Evolutionary conservation across 2,113 vertebrate species (phyloP).

Genomic region (Amphilophus citrinellus): DNA sequence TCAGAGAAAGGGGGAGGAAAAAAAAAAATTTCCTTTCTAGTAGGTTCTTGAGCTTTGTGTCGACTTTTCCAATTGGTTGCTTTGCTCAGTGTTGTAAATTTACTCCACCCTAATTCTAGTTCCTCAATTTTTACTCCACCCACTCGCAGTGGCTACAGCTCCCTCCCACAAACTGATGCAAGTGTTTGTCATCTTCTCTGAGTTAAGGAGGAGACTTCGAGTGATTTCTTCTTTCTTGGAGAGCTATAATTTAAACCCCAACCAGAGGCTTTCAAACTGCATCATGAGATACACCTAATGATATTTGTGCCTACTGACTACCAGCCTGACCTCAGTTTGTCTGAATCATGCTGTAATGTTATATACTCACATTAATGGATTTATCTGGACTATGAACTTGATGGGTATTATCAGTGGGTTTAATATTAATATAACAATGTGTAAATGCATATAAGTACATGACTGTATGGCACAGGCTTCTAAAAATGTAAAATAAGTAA

Average conservation of each 20-base stretch:
- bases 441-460: neutral
- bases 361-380: neutral
- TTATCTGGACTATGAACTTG: neutral
- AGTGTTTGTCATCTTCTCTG: constrained; percentile 29
- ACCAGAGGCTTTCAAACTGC: neutral
- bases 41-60: constrained; percentile 44
- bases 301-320: neutral
- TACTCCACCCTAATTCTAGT: constrained; percentile 55
- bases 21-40: constrained; percentile 14
- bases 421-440: neutral
- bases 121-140: constrained; percentile 49
- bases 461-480: neutral
- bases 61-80: constrained; percentile 43
- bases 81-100: neutral
- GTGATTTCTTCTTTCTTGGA: neutral
- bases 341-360: neutral
- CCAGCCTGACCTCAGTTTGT: neutral
- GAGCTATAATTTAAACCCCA: neutral
- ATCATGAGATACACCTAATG: neutral
- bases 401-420: neutral
- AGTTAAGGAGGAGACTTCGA: neutral
- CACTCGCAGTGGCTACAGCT: constrained; percentile 6
- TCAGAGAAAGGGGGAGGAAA: neutral
- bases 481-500: neutral
- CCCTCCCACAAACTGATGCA: constrained; percentile 63